phyloP scores from a whole-genome alignment of 2,113 vertebrate species.

The Oryzias woworae region DNA sequence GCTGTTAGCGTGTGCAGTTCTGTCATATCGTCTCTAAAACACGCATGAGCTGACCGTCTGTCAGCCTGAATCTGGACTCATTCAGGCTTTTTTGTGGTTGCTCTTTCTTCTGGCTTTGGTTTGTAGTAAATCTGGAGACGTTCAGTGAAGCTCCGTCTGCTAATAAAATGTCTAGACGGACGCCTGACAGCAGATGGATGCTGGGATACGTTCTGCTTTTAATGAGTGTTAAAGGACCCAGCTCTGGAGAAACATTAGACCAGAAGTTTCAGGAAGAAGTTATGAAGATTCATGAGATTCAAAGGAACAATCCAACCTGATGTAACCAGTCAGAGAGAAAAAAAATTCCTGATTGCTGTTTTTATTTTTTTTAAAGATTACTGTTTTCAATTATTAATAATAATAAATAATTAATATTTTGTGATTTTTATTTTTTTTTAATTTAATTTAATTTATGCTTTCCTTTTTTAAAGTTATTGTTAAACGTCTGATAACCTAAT shows the following conservation, averaged over 20 bases:
- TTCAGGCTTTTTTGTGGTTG: not conserved
- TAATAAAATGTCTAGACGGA: constrained; percentile 64
- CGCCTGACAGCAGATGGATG: constrained; percentile 15
- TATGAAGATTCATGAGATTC: too few species aligned
- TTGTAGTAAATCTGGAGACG: constrained; percentile 25
- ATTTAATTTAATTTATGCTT: too few species aligned
- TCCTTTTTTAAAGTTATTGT: too few species aligned
- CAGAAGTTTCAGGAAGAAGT: too few species aligned
- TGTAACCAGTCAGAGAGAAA: too few species aligned
- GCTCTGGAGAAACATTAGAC: not conserved
- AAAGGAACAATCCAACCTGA: too few species aligned
- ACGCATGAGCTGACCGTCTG: not conserved
- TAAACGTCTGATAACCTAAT: too few species aligned
- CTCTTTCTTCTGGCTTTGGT: not conserved
- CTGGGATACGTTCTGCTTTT: not conserved
- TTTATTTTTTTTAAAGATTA: too few species aligned
- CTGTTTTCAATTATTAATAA: too few species aligned
- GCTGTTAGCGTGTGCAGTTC: constrained; percentile 34
- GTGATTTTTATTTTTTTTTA: too few species aligned
- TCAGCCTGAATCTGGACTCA: not conserved
- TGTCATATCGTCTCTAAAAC: constrained; percentile 11
- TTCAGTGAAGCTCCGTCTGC: constrained; percentile 14
- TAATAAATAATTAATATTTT: too few species aligned
- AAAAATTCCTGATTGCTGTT: too few species aligned
- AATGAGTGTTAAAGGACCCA: not conserved